Conservation (phyloP, 2,797 vertebrate species). For the Streptopelia turtur region DNA sequence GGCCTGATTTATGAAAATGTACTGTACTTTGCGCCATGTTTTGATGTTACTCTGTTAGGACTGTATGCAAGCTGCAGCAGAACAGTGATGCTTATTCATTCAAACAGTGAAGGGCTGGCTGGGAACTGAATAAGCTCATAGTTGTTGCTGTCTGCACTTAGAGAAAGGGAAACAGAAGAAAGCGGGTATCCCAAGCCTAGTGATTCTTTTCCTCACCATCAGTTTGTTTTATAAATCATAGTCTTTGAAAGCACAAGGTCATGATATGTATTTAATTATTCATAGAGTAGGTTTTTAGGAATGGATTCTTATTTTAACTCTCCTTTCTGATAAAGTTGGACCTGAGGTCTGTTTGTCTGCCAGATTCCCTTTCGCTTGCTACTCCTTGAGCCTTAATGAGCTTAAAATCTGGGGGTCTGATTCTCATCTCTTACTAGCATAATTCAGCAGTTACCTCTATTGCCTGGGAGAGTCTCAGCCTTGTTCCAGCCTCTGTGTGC, state of each 20-base stretch:
- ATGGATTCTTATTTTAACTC: neutral
- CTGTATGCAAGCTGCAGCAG: conserved; percentile 51
- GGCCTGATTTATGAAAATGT: neutral
- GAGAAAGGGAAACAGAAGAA: neutral
- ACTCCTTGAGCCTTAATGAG: neutral
- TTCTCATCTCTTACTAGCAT: neutral
- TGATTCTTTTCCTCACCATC: neutral
- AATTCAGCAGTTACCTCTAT: neutral
- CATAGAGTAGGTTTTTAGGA: neutral
- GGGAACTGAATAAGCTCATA: conserved; percentile 47
- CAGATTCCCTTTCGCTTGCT: neutral
- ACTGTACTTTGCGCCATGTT: neutral
- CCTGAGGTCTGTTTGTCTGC: neutral
- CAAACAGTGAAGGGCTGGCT: conserved; percentile 37
- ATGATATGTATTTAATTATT: neutral
- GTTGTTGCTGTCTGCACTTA: neutral
- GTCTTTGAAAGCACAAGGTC: neutral
- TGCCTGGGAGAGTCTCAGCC: neutral
- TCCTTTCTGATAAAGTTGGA: neutral
- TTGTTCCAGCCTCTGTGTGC: neutral
- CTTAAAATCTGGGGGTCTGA: neutral
- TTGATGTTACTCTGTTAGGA: conserved; percentile 20
- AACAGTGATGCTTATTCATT: conserved; percentile 52
- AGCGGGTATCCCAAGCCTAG: neutral
- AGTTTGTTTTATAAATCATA: conserved; percentile 18